Evolutionary conservation across 2,113 vertebrate species (phyloP), one percentile per base, ranked within the genome.

Genomic region (Microtus richardsoni): DNA sequence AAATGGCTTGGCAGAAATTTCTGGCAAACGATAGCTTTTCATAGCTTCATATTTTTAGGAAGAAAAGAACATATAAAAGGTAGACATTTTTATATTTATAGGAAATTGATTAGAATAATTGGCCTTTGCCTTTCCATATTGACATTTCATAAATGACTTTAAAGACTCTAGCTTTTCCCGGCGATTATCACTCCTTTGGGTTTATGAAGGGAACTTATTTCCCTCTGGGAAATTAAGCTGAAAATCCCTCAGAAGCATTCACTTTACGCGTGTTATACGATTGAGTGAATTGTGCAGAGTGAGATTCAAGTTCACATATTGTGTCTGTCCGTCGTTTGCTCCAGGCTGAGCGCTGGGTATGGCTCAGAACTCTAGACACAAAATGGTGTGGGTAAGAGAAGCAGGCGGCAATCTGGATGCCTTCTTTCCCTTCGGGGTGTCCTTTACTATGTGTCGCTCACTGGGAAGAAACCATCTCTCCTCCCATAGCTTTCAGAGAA

Each of bases 71-170:
- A 82, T 82, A 87, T 73, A 89, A 95, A 94, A 58, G n/a, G 83
- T 60, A 96, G 75, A 82, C 94, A 70, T 54, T 92, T 83, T 88
- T 52, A 88, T 88, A 95, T 95, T 82, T 95, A 94, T 70, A 96
- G 85, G 39, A 24, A 91, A 79, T 73, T 41, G 74, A 95, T 58
- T 93, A 60, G 82, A 96, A 91, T 92, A 83, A 89, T 95, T 91
- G 68, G 73, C 74, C 68, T 95, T 92, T 97, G 91, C 60, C 64
- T 93, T 96, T 95, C n/a, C 39, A n/a, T 92, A 95, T 86, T 95
- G 94, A 92, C 91, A 75, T 95, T 95, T 95, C 91, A 95, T 94
- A 92, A 95, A 94, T 94, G 96, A 95, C 73, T 94, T 85, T 14
- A 82, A 88, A 93, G 96, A 96, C 82, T 83, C 30, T 68, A 52